Conservation (phyloP, 1,140 invertebrate species). For the Doryteuthis pealeii region DNA sequence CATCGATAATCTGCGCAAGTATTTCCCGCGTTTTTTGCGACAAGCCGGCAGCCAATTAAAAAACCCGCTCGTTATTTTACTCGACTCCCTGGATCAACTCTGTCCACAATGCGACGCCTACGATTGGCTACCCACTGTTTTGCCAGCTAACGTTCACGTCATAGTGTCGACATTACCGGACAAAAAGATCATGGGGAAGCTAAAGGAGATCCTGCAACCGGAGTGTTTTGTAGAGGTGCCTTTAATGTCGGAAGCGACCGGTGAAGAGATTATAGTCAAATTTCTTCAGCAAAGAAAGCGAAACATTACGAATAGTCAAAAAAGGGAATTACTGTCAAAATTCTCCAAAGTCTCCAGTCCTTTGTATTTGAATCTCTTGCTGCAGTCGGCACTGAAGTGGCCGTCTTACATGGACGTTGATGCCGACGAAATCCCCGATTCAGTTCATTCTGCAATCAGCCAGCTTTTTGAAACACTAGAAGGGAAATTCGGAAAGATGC, state of each 20-base stretch:
- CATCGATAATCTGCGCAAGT: constrained; percentile 38
- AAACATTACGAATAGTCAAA: constrained; percentile 37
- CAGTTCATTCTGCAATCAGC: constrained; percentile 42
- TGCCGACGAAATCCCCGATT: constrained; percentile 20
- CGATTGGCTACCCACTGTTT: constrained; percentile 48
- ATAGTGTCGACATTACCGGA: constrained; percentile 68
- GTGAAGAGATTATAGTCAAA: constrained; percentile 40
- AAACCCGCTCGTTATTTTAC: constrained; percentile 49
- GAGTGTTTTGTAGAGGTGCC: constrained; percentile 39
- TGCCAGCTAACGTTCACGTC: constrained; percentile 63
- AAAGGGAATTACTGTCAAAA: constrained; percentile 30
- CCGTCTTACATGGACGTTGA: constrained; percentile 33
- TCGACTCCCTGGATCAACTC: constrained; percentile 59
- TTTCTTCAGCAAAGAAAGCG: constrained; percentile 37
- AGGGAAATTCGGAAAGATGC: constrained; percentile 45
- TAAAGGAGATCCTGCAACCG: constrained; percentile 36
- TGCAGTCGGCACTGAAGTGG: constrained; percentile 49
- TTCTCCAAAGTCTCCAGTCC: constrained; percentile 39
- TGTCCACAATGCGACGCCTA: constrained; percentile 39
- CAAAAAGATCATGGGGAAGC: constrained; percentile 45
- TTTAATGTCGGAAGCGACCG: constrained; percentile 34
- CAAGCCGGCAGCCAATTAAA: constrained; percentile 32
- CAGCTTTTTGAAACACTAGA: constrained; percentile 49
- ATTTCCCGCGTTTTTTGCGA: constrained; percentile 39
- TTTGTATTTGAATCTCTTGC: constrained; percentile 47